phyloP scores from a whole-genome alignment of 1,140 invertebrate species.

The Apis laboriosa region DNA sequence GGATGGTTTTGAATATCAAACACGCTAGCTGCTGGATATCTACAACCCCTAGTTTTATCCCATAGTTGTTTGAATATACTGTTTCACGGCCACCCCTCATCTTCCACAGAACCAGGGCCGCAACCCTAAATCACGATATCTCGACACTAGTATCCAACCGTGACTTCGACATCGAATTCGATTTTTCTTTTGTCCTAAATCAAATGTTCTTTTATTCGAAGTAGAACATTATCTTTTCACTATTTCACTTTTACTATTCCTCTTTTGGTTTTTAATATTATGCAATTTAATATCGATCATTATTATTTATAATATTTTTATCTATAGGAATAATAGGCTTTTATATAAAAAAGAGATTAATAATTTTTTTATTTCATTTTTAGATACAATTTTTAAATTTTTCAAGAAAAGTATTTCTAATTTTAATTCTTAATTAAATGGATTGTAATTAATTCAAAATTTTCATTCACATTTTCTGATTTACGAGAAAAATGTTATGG shows the following conservation, averaged over 20 bases:
- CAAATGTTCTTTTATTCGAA: neutral
- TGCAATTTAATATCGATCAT: neutral
- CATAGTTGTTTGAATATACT: conserved; percentile 27
- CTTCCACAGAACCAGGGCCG: neutral
- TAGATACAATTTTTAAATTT: too few relatives aligned
- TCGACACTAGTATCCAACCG: conserved; percentile 31
- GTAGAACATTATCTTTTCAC: neutral
- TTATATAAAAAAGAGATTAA: too few relatives aligned
- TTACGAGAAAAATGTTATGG: too few relatives aligned
- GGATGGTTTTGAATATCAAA: conserved; percentile 57
- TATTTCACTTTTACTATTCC: neutral
- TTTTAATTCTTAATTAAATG: too few relatives aligned
- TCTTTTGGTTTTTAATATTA: neutral
- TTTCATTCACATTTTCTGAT: too few relatives aligned
- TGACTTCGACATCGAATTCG: neutral
- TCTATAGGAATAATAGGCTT: too few relatives aligned
- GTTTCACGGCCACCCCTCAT: conserved; percentile 2
- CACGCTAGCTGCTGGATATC: conserved; percentile 27
- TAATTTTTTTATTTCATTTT: too few relatives aligned
- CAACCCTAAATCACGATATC: conserved; percentile 43
- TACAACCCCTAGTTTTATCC: conserved; percentile 3
- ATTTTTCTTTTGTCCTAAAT: conserved; percentile 1
- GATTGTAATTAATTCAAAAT: too few relatives aligned
- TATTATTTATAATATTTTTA: too few relatives aligned
- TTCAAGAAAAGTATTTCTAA: too few relatives aligned